Base-by-base conservation (phyloP, 2,113 vertebrate genomes). In the Camarhynchus parvulus region DNA sequence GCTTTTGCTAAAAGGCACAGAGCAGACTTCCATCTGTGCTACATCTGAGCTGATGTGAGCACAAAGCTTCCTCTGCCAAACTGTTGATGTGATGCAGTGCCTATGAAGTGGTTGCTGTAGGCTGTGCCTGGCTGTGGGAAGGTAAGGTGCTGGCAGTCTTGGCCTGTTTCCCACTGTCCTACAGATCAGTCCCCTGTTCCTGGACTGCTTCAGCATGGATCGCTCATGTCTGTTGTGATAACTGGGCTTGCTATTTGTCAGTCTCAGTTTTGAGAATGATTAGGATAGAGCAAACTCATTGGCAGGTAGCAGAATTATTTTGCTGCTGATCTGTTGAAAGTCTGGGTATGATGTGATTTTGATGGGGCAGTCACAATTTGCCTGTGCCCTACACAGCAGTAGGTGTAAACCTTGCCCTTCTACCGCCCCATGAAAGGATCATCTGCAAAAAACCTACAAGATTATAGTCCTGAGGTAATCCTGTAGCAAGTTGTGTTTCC, bases 161-260 rank as follows among this genome's bases (percentile, higher is more conserved):
- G 9, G 1, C 52, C 23, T 63, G 37, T 39, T 77, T 53, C 64
- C 69, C 16, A 6, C 44, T 69, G 55, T 44, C 46, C 50, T 7
- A 2, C 30, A 3, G 22, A 31, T 24, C 39, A 17, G 2, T 52
- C 31, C 69, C 5, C 0, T 33, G 2, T 53, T 41, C 24, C 69
- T 62, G 56, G 27, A 15, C 22, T 83, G 52, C 31, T 67, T 68
- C 63, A 67, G 66, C 12, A 52, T 10, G 3, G 2, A 7, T 18
- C 24, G 47, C 59, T 73, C 15, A 5, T 7, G 37, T 87, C 14
- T 50, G 0, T 52, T 44, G 13, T 27, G 47, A 16, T 10, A 49
- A 20, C 15, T 84, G 66, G 22, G 12, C 59, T 92, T 90, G 22
- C 25, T 62, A 2, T 62, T 39, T 74, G 19, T 37, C 22, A 3